These are phyloP conservation scores for Leptarthrus brevirostris DNA, from an alignment of 2,888 invertebrate genomes.

Conservation along the genomic window DNA sequence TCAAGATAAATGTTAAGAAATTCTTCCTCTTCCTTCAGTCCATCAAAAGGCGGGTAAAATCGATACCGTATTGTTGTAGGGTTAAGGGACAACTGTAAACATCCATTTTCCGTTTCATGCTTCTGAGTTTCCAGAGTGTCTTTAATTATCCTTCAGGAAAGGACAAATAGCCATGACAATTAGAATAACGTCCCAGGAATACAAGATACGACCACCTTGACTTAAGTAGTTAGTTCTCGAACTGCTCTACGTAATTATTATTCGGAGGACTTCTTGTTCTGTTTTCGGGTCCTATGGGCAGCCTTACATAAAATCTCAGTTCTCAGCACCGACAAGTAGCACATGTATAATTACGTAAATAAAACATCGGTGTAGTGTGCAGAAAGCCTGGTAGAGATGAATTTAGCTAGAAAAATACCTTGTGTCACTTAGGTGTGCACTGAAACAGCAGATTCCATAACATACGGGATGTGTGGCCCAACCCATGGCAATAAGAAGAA, in stretches of 20 bases:
- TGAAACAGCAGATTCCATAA: slow-evolving; percentile 20
- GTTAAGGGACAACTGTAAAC: slow-evolving; percentile 7
- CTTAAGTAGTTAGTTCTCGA: not conserved
- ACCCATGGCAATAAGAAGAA: not conserved
- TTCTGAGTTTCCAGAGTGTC: not conserved
- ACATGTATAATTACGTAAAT: slow-evolving; percentile 43
- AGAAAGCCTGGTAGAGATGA: not conserved
- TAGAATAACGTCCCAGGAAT: not conserved
- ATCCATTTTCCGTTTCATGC: slow-evolving; percentile 16
- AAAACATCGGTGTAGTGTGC: not conserved
- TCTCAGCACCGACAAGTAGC: not conserved
- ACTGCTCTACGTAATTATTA: slow-evolving; percentile 10
- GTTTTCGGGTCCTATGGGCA: not conserved
- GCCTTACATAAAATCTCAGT: slow-evolving; percentile 1
- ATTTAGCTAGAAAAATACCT: not conserved
- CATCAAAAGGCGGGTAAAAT: slow-evolving; percentile 3
- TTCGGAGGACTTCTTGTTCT: slow-evolving; percentile 14
- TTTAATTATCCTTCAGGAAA: not conserved
- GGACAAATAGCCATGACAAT: not conserved
- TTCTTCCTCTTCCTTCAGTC: not conserved
- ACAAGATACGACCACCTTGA: not conserved
- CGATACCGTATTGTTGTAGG: too few species aligned
- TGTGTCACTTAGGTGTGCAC: slow-evolving; percentile 22
- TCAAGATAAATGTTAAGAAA: not conserved
- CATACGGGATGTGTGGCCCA: not conserved